A percentile compares a stretch with the other conserved stretches of the same genome.
Conservation (phyloP, 2,888 invertebrate species). For the Drosophila pegasa region DNA sequence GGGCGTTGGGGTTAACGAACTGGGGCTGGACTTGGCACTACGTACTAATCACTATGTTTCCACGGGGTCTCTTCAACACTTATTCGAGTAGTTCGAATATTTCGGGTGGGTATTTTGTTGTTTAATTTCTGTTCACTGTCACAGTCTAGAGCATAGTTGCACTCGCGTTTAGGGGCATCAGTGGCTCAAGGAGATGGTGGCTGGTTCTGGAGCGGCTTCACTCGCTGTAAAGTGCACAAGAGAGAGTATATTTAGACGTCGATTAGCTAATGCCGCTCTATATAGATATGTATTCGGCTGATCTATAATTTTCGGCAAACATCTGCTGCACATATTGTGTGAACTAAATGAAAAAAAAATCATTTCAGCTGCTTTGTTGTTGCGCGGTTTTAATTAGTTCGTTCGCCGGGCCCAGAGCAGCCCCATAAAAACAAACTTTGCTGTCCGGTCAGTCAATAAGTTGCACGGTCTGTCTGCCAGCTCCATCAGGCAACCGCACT, state of each 20-base stretch:
- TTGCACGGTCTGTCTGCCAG: conserved; percentile 48
- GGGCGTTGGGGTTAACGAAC: conserved; percentile 16
- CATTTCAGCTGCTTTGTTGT: conserved; percentile 15
- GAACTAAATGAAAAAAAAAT: conserved; percentile 21
- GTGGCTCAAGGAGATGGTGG: conserved; percentile 32
- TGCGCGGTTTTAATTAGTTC: conserved; percentile 67
- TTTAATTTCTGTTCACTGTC: conserved; percentile 25
- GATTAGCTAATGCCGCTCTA: conserved; percentile 41
- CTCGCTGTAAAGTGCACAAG: conserved; percentile 59
- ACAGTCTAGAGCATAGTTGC: conserved; percentile 66
- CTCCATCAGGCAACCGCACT: conserved; percentile 30
- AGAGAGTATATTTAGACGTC: conserved; percentile 1
- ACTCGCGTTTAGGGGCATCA: conserved; percentile 29
- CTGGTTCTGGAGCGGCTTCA: conserved; percentile 62
- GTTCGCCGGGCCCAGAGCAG: conserved; percentile 43
- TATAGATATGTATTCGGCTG: not conserved
- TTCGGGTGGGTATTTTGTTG: conserved; percentile 24
- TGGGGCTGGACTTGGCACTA: conserved; percentile 13
- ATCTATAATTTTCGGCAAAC: conserved; percentile 38
- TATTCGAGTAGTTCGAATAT: conserved; percentile 24
- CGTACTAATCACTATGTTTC: conserved; percentile 28
- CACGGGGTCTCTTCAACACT: conserved; percentile 18
- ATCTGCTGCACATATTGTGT: conserved; percentile 70
- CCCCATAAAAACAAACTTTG: conserved; percentile 67
- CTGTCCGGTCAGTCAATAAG: conserved; percentile 59